These are phyloP conservation scores for Synergus itoensis DNA, from an alignment of 2,888 invertebrate genomes.

Conservation along the genomic window DNA sequence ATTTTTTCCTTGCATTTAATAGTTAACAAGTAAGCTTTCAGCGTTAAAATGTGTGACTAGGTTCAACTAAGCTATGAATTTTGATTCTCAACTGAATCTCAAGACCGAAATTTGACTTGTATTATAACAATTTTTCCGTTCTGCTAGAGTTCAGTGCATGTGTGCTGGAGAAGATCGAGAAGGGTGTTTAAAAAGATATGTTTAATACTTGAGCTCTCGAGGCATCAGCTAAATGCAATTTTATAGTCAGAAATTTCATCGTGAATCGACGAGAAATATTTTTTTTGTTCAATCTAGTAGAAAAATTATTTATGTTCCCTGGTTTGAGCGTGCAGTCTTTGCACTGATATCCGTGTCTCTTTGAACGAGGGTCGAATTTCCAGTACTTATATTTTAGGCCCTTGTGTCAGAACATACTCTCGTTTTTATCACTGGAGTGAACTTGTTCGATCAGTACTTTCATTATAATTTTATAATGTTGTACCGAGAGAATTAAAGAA, in stretches of 20 bases:
- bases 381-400: constrained; percentile 34
- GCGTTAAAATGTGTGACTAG: neutral
- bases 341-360: constrained; percentile 36
- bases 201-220: constrained; percentile 38
- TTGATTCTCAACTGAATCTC: neutral
- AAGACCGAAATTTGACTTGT: neutral
- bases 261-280: constrained; percentile 32
- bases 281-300: constrained; percentile 29
- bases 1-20: too few species aligned
- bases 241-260: constrained; percentile 31
- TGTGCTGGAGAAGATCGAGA: neutral
- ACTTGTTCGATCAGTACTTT: constrained; percentile 35
- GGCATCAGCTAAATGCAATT: constrained; percentile 40
- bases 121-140: neutral
- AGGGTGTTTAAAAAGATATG: constrained; percentile 28
- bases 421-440: constrained; percentile 14
- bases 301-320: constrained; percentile 40
- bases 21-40: neutral
- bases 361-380: constrained; percentile 22
- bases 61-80: neutral
- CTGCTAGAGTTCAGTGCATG: neutral
- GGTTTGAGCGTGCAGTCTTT: constrained; percentile 41
- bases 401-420: constrained; percentile 27
- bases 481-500: neutral
- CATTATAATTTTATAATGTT: constrained; percentile 19